phyloP scores from a whole-genome alignment of 2,113 vertebrate genomes.

The Paratilapia polleni region DNA sequence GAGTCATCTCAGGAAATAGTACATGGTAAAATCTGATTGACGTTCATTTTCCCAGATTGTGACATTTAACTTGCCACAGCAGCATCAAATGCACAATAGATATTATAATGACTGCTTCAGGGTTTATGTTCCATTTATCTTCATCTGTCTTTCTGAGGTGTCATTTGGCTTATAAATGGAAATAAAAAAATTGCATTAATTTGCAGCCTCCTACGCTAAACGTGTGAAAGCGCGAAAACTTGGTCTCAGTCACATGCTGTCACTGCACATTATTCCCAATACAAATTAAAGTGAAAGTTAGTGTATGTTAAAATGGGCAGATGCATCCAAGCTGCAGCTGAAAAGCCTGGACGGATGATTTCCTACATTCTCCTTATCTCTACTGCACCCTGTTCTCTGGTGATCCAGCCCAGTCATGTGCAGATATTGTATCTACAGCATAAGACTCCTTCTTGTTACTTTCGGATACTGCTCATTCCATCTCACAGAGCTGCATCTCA shows the following conservation, averaged over 20 bases:
- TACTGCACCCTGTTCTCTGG: not conserved
- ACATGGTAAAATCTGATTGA: not conserved
- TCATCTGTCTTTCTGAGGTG: not conserved
- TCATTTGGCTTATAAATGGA: not conserved
- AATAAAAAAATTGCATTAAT: not conserved
- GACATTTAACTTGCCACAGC: not conserved
- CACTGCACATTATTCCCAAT: not conserved
- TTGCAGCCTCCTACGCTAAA: not conserved
- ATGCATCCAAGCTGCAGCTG: not conserved
- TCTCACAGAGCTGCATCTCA: not conserved
- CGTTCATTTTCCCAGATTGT: not conserved
- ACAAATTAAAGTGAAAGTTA: not conserved
- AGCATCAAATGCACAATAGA: not conserved
- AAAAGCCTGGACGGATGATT: slow-evolving; percentile 2
- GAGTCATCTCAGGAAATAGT: not conserved
- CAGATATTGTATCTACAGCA: not conserved
- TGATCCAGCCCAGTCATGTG: slow-evolving; percentile 15
- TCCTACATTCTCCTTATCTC: slow-evolving; percentile 10
- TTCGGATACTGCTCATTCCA: slow-evolving; percentile 12
- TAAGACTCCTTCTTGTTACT: slow-evolving; percentile 23
- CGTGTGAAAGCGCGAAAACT: not conserved
- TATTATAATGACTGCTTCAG: not conserved
- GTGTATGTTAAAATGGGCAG: not conserved
- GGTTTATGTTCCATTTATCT: not conserved
- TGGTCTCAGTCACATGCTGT: not conserved